Conservation (phyloP, 2,888 invertebrate genomes). For the Oscheius myriophilus region DNA sequence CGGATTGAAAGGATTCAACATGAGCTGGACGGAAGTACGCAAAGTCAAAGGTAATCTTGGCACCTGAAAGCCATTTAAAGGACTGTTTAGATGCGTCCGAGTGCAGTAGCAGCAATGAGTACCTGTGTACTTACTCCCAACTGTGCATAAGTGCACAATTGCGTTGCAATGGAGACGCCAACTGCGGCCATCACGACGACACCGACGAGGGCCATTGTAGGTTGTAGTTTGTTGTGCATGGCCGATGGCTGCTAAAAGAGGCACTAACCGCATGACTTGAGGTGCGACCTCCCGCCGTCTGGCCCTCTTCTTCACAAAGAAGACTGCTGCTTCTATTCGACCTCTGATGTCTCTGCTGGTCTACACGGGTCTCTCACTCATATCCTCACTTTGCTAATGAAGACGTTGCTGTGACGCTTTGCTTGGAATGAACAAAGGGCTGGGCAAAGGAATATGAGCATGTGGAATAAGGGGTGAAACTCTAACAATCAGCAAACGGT, state of each 20-base stretch:
- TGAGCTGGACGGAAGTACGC: slow-evolving; percentile 70
- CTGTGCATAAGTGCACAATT: slow-evolving; percentile 84
- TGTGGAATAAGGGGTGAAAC: no score
- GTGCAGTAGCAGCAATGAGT: slow-evolving; percentile 74
- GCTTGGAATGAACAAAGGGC: background rate
- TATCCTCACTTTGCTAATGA: slow-evolving; percentile 16
- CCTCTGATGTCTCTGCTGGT: background rate
- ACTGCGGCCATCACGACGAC: slow-evolving; percentile 83
- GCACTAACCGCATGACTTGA: slow-evolving; percentile 24
- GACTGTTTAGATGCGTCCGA: slow-evolving; percentile 68
- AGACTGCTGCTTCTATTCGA: background rate
- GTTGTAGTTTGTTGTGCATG: slow-evolving; percentile 6
- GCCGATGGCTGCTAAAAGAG: background rate
- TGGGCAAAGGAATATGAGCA: no score
- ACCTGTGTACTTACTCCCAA: slow-evolving; percentile 80
- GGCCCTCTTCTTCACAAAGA: slow-evolving; percentile 22
- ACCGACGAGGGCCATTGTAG: slow-evolving; percentile 78
- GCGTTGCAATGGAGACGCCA: slow-evolving; percentile 73
- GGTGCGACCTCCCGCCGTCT: slow-evolving; percentile 17
- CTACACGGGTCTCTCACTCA: slow-evolving; percentile 10
- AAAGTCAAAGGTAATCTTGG: slow-evolving; percentile 45
- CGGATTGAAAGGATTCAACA: slow-evolving; percentile 68
- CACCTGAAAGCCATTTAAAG: background rate
- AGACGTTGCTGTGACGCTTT: slow-evolving; percentile 21
- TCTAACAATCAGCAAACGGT: no score